Evolutionary conservation across 2,888 invertebrate species (phyloP), one percentile per base, ranked within the genome.

Genomic region (Drosophila barbarae): DNA sequence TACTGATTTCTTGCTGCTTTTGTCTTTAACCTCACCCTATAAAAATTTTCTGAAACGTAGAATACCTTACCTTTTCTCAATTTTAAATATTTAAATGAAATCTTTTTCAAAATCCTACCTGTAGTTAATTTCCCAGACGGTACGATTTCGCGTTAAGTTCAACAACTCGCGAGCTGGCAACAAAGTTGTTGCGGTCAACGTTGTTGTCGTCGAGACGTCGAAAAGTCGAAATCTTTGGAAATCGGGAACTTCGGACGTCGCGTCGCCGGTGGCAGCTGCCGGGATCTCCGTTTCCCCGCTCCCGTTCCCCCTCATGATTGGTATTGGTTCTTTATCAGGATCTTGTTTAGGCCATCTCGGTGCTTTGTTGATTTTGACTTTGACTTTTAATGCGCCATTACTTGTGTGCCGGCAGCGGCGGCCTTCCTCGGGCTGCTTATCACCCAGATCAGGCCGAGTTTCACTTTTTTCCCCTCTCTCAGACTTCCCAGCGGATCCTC

Each of bases 141-240:
- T 52, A 18, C 73, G 87, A 87, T 86, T 87, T 84, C 79, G 83
- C 84, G 86, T 83, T 87, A 84, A 86, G 87, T 86, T 87, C 85
- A 85, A 84, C 87, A 81, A 75, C 79, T 84, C 42, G 54, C 46
- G 13, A 61, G 66, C 21, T 42, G 64, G 68, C 86, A 76, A 81
- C 86, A 81, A 72, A 84, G 78, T 82, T 73, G 86, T 86, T 71
- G 72, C 69, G 78, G 75, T 72, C 84, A 72, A 69, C 68, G 52
- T 59, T 66, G 71, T 64, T 70, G 77, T 74, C 84, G 68, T 67
- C 58, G 47, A 42, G 58, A 57, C 52, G 54, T 49, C 67, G 36
- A 44, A 15, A 10, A 52, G 38, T 54, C 50, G 26, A 28, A 36
- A 55, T 60, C 36, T 61, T 42, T 57, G 30, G 35, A 59, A 52